These are phyloP conservation scores for Bombus affinis DNA, from an alignment of 1,140 invertebrate genomes.

Conservation along the genomic window DNA sequence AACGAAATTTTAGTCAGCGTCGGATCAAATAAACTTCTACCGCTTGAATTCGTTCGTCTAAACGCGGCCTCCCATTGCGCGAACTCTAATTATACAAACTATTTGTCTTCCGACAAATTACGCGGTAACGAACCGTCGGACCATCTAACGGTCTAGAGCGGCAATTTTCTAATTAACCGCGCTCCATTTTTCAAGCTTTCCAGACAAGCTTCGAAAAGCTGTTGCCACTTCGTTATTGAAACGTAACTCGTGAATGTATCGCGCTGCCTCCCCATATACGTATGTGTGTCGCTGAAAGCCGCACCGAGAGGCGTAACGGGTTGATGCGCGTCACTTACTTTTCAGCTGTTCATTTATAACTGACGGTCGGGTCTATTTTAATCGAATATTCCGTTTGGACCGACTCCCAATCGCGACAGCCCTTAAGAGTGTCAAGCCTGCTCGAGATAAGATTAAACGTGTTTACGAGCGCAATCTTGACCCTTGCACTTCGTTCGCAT, in stretches of 20 bases:
- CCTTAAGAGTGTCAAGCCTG: slow-evolving; percentile 37
- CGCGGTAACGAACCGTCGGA: no score
- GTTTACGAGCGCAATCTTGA: slow-evolving; percentile 60
- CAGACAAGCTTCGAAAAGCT: no score
- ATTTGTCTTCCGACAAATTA: background rate
- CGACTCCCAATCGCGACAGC: slow-evolving; percentile 9
- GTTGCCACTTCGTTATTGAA: no score
- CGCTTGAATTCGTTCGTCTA: background rate
- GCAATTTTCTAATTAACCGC: no score
- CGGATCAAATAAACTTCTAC: no score
- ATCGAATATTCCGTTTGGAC: slow-evolving; percentile 34
- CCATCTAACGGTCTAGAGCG: no score
- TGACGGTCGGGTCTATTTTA: slow-evolving; percentile 40
- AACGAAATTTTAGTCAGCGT: background rate
- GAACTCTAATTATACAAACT: background rate
- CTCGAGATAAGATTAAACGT: slow-evolving; percentile 66
- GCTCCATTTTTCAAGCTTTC: no score
- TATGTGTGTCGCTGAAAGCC: background rate
- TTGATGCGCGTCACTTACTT: background rate
- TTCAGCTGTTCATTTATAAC: slow-evolving; percentile 27
- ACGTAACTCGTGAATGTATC: no score
- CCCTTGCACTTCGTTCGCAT: slow-evolving; percentile 19
- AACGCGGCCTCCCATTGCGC: background rate
- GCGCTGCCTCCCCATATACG: no score
- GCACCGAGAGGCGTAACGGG: background rate